These are phyloP conservation scores for Recurvirostra avosetta DNA, from an alignment of 2,113 vertebrate species.

Conservation along the genomic window DNA sequence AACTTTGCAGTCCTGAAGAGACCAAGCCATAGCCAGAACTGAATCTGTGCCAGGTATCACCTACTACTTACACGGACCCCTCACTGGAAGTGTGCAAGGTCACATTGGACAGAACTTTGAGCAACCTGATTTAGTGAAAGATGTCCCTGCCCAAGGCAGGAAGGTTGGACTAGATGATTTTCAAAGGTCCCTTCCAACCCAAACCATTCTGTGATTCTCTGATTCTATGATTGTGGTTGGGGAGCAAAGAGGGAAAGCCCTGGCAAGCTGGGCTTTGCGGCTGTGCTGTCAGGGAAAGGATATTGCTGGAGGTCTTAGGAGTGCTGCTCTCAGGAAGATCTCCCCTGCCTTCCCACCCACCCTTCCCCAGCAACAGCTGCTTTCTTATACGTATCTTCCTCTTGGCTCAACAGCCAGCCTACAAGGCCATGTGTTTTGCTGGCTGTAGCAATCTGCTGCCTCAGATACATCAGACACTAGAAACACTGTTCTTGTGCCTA, in stretches of 20 bases:
- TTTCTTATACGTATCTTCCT: rapidly evolving
- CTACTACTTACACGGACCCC: neutral
- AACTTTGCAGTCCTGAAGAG: neutral
- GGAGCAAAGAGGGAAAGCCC: neutral
- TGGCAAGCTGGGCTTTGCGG: neutral
- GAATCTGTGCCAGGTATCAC: neutral
- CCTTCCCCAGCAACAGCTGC: neutral
- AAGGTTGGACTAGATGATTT: neutral
- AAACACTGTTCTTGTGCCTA: neutral
- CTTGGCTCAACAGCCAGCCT: neutral
- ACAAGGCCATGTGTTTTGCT: neutral
- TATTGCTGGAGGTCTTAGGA: neutral
- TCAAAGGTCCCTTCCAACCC: neutral
- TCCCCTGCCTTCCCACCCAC: neutral
- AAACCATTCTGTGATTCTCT: neutral
- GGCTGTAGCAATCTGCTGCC: neutral
- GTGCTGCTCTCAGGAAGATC: neutral
- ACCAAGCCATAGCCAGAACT: neutral
- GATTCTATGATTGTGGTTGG: neutral
- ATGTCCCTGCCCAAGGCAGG: rapidly evolving
- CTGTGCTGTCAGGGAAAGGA: neutral
- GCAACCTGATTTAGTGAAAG: neutral
- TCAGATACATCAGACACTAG: neutral
- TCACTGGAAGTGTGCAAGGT: neutral
- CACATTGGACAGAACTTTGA: neutral